Evolutionary conservation across 1,140 invertebrate species (phyloP).

Genomic region (Dreissena polymorpha): DNA sequence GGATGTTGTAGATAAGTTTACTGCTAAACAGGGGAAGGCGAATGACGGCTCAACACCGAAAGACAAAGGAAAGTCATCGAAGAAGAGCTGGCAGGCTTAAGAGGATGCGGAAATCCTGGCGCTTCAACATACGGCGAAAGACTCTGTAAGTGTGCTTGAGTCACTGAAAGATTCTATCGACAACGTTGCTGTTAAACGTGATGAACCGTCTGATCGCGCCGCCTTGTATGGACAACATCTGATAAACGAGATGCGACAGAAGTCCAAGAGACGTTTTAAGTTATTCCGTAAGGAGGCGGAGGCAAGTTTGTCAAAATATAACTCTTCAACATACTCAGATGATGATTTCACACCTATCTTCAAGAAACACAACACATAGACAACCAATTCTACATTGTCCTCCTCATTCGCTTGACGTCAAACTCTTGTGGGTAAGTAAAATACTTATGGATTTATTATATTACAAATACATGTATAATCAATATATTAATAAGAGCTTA

Average conservation of each 20-base stretch:
- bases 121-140: conserved; percentile 21
- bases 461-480: neutral
- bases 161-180: conserved; percentile 2
- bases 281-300: conserved; percentile 4
- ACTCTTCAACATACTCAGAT: neutral
- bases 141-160: conserved; percentile 12
- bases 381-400: neutral
- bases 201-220: neutral
- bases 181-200: neutral
- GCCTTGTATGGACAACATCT: conserved; percentile 1
- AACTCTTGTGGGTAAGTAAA: conserved; percentile 7
- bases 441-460: neutral
- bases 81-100: conserved; percentile 15
- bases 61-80: conserved; percentile 1
- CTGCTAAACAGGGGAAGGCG: conserved; percentile 16
- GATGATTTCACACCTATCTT: neutral
- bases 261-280: conserved; percentile 1
- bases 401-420: neutral
- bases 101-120: conserved; percentile 24
- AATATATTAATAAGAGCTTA: neutral
- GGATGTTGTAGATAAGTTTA: conserved; percentile 11
- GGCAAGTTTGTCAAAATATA: neutral
- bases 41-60: conserved; percentile 29
- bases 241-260: conserved; percentile 4
- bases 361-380: neutral